phyloP scores from a whole-genome alignment of 2,797 vertebrate genomes.

The Melanogrammus aeglefinus region DNA sequence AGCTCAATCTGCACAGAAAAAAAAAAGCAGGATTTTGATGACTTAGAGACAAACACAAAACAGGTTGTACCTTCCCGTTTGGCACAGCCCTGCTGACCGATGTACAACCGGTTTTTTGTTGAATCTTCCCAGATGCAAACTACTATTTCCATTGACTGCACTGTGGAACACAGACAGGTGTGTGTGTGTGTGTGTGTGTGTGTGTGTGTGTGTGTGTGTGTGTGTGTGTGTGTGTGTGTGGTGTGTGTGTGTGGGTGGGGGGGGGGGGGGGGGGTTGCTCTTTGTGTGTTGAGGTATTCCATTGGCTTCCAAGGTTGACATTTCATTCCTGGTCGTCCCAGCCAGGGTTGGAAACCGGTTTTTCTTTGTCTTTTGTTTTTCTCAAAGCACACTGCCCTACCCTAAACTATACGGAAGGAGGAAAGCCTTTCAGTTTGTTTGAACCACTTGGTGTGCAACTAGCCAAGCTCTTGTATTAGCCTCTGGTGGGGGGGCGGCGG shows the following conservation, averaged over 20 bases:
- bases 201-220: not conserved
- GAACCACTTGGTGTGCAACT: slow-evolving; percentile 28
- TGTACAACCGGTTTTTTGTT: no score
- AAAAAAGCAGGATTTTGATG: no score
- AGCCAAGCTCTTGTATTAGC: slow-evolving; percentile 19
- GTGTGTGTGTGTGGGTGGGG: no score
- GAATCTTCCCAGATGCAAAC: not conserved
- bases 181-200: slow-evolving; percentile 18
- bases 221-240: not conserved
- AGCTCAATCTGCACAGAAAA: no score
- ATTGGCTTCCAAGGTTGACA: slow-evolving; percentile 9
- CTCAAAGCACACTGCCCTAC: slow-evolving; percentile 47
- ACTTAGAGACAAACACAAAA: no score
- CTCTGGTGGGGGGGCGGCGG: not conserved
- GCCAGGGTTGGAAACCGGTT: slow-evolving; percentile 67
- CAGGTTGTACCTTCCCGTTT: no score
- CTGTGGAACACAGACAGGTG: not conserved
- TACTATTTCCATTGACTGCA: not conserved
- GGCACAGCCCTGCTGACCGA: no score
- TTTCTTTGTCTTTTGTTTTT: slow-evolving; percentile 7
- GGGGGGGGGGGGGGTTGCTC: not conserved
- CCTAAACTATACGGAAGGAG: slow-evolving; percentile 46
- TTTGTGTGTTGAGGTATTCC: slow-evolving; percentile 26
- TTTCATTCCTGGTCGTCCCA: slow-evolving; percentile 30
- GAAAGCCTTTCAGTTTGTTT: slow-evolving; percentile 44